Percentiles rank a stretch among this genome's conserved stretches.
Evolutionary conservation across 2,888 invertebrate species (phyloP).

Genomic region (Sturmia bella): DNA sequence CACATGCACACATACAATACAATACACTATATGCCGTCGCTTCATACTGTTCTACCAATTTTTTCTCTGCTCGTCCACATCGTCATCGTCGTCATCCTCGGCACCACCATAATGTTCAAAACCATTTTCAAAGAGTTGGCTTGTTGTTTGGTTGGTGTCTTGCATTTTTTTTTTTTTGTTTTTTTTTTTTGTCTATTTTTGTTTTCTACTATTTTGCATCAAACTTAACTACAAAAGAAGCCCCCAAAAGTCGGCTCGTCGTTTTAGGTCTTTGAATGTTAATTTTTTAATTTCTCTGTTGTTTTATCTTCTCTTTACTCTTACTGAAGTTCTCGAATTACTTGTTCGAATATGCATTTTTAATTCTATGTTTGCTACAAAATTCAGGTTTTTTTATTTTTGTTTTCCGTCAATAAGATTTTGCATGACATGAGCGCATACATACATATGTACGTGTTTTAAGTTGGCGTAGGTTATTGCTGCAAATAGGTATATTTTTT

Average conservation of each 20-base stretch:
- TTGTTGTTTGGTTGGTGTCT: background rate
- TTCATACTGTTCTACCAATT: constrained; percentile 7
- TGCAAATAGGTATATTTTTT: background rate
- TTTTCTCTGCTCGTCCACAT: constrained; percentile 25
- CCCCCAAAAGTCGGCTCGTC: constrained; percentile 80
- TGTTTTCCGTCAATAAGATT: background rate
- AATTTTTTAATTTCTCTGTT: constrained; percentile 58
- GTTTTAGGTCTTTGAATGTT: constrained; percentile 79
- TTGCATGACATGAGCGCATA: no score
- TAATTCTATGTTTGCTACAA: constrained; percentile 60
- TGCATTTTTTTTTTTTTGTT: background rate
- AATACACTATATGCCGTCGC: background rate
- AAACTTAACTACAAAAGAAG: constrained; percentile 75
- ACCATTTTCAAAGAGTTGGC: constrained; percentile 58
- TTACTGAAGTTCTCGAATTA: constrained; percentile 79
- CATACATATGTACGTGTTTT: no score
- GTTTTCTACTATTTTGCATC: constrained; percentile 50
- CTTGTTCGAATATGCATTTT: constrained; percentile 42
- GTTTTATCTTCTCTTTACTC: constrained; percentile 73
- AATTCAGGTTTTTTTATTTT: constrained; percentile 47
- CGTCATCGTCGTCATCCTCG: constrained; percentile 38
- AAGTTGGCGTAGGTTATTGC: no score
- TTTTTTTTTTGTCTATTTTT: constrained; percentile 23
- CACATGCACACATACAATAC: background rate
- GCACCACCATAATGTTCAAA: constrained; percentile 51